A percentile compares a stretch with the other conserved stretches of the same genome.
phyloP scores from a whole-genome alignment of 2,797 vertebrate genomes.

The Xenops minutus region DNA sequence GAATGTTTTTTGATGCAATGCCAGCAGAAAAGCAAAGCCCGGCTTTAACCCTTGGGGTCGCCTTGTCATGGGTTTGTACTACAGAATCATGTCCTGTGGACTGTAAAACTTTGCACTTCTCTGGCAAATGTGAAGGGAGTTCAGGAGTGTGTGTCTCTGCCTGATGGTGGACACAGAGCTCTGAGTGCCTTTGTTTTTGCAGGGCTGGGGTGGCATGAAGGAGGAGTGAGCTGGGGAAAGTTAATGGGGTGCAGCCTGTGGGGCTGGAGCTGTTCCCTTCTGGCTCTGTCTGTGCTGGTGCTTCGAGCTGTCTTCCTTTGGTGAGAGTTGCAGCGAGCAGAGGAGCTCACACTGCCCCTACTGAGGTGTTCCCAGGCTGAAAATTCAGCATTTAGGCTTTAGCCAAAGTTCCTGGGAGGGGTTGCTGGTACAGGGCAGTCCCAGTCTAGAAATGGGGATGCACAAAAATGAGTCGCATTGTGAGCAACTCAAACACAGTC shows the following conservation, averaged over 20 bases:
- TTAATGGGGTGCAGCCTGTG: rapidly evolving
- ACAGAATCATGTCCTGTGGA: background rate
- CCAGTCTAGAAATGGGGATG: background rate
- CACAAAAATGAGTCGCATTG: background rate
- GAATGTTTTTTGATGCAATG: background rate
- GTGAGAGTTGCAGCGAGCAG: background rate
- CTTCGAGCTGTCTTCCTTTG: background rate
- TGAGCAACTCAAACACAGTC: background rate
- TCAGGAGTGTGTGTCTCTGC: background rate
- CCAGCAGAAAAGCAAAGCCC: background rate
- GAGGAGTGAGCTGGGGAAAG: background rate
- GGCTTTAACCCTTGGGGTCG: background rate
- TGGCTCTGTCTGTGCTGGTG: background rate
- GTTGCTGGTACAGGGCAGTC: background rate
- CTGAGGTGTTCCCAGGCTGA: background rate
- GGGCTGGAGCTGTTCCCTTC: rapidly evolving
- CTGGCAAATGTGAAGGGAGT: background rate
- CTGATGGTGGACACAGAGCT: background rate
- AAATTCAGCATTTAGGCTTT: background rate
- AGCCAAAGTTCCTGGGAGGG: background rate
- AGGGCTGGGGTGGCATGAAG: background rate
- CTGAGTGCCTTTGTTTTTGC: background rate
- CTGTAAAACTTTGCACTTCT: background rate
- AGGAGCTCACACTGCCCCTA: background rate
- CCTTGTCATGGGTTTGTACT: background rate